Evolutionary conservation across 1,140 invertebrate genomes (phyloP).

Genomic region (Drosophila gunungcola): DNA sequence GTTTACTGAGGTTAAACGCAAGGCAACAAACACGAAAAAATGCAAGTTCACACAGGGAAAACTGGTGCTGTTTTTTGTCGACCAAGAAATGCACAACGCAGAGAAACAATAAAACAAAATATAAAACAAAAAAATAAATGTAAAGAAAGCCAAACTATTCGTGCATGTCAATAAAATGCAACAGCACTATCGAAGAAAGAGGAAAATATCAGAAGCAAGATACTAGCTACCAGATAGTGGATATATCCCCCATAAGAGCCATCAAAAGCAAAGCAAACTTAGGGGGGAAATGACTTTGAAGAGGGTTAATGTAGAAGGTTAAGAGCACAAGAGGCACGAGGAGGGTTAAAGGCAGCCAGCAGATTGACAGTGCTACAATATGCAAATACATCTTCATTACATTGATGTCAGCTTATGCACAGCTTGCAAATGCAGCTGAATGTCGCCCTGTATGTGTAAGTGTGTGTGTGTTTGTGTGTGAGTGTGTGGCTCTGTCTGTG

Average conservation of each 20-base stretch:
- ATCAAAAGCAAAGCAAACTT: slow-evolving; percentile 69
- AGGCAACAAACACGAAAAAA: slow-evolving; percentile 26
- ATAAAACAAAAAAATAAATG: background rate
- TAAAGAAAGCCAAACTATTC: slow-evolving; percentile 10
- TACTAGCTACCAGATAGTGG: slow-evolving; percentile 16
- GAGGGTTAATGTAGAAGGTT: slow-evolving; percentile 18
- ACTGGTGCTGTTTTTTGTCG: slow-evolving; percentile 8
- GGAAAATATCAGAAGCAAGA: slow-evolving; percentile 6
- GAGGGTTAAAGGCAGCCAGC: slow-evolving; percentile 14
- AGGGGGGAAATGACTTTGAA: slow-evolving; percentile 12
- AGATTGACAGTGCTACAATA: slow-evolving; percentile 79
- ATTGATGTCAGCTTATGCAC: slow-evolving; percentile 82
- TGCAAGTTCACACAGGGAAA: slow-evolving; percentile 2
- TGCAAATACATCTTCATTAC: slow-evolving; percentile 84
- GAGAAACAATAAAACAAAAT: slow-evolving; percentile 27
- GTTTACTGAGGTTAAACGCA: slow-evolving; percentile 59
- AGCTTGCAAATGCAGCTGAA: slow-evolving; percentile 49
- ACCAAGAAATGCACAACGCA: slow-evolving; percentile 66
- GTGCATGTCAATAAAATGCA: slow-evolving; percentile 72
- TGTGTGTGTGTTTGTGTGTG: slow-evolving; percentile 1
- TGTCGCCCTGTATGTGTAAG: background rate
- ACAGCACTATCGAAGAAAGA: slow-evolving; percentile 14
- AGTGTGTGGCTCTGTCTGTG: slow-evolving; percentile 13
- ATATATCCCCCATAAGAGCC: slow-evolving; percentile 54
- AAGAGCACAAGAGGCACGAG: background rate